Evolutionary conservation across 2,888 invertebrate genomes (phyloP), one percentile per base, ranked within the genome.

Genomic region (Epinotia nisella): DNA sequence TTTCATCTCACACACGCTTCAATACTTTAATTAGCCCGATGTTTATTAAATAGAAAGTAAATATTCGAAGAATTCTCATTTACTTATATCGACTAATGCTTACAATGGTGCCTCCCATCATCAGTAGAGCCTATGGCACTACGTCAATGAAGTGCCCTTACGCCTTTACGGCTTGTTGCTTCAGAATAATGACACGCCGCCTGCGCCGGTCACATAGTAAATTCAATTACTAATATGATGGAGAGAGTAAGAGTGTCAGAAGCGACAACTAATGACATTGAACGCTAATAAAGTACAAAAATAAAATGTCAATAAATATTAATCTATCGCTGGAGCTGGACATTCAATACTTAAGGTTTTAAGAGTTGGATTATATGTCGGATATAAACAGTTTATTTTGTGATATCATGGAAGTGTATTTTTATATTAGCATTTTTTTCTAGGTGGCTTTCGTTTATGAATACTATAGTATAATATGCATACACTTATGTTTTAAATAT

Each of bases 261-360:
- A 87, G 89, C 86, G 84, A 87, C 84, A 85, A 85, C 88, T 92
- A 91, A 91, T 90, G 90, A 90, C 89, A 90, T 89, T 88, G 90
- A 90, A 90, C 87, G 87, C 87, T 88, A 90, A 89, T 90, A 90
- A 90, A 90, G 82, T 90, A 88, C 83, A 87, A 87, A 86, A 90
- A 87, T 90, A 88, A 90, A 90, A 88, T 83, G 85, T 85, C 89
- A 79, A 90, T 91, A 91, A 91, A 90, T 90, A 90, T 90, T 89
- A 90, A 91, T 89, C 85, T 88, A 88, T 86, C 82, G 85, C 83
- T 81, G 80, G 85, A 89, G 85, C 83, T 81, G 80, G 85, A 89
- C 83, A 90, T 88, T 85, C 83, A 86, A 89, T 88, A 88, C 85
- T 80, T 79, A 81, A 78, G 71, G 60, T 74, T 69, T 80, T 74